Percentiles rank a stretch among this genome's conserved stretches.
Evolutionary conservation across 2,888 invertebrate species (phyloP).

Genomic region (Yponomeuta malinellus): DNA sequence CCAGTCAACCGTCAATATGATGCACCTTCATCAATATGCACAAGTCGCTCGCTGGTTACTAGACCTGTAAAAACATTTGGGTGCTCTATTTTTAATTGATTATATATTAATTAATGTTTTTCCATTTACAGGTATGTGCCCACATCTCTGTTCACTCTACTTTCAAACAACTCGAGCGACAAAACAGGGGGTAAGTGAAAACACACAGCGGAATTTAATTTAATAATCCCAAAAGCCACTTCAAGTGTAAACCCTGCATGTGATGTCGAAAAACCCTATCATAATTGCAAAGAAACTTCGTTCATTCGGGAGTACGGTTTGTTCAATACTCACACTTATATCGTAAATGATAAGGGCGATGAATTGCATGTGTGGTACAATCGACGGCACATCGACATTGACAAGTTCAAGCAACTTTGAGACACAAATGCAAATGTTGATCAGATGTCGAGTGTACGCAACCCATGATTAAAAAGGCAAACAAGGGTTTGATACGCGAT

Average conservation of each 20-base stretch:
- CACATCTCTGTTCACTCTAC: background rate
- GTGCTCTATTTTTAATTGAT: too few relatives aligned
- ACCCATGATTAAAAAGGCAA: background rate
- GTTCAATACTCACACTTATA: background rate
- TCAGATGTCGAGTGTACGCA: background rate
- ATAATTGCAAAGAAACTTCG: background rate
- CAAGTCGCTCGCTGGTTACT: too few relatives aligned
- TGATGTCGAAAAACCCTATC: background rate
- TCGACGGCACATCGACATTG: too few relatives aligned
- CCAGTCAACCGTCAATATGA: too few relatives aligned
- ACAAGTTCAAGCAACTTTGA: too few relatives aligned
- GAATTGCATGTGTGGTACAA: too few relatives aligned
- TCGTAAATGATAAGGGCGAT: background rate
- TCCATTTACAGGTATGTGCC: background rate
- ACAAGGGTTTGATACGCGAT: background rate
- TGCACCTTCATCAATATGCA: too few relatives aligned
- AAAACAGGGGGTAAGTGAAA: background rate
- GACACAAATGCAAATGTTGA: too few relatives aligned
- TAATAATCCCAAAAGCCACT: slow-evolving; percentile 1
- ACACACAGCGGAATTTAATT: background rate
- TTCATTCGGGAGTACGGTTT: background rate
- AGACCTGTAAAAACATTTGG: too few relatives aligned
- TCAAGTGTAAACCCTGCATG: background rate
- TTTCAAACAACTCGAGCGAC: background rate
- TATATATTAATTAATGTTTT: background rate